Evolutionary conservation across 2,888 invertebrate species (phyloP).

Genomic region (Drosophila phalerata): DNA sequence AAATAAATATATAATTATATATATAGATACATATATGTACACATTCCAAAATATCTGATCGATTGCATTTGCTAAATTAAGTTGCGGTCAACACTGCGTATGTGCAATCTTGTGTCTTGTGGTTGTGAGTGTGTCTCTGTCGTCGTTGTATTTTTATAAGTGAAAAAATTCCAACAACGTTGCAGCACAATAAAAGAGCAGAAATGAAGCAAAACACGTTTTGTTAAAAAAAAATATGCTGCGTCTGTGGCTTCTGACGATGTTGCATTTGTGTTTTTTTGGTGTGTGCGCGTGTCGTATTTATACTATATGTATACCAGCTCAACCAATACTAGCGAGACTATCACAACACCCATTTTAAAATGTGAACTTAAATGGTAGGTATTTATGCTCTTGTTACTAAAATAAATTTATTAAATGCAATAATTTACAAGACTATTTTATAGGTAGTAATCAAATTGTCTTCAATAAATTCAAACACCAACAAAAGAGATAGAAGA

Average conservation of each 20-base stretch:
- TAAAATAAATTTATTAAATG: background rate
- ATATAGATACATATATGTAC: constrained; percentile 2
- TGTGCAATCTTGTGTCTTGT: constrained; percentile 32
- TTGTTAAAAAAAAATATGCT: constrained; percentile 65
- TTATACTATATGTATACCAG: constrained; percentile 44
- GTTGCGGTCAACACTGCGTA: constrained; percentile 44
- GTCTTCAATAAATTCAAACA: background rate
- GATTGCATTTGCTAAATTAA: constrained; percentile 42
- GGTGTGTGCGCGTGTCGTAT: constrained; percentile 61
- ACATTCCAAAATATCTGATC: constrained; percentile 28
- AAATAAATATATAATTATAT: background rate
- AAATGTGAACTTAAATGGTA: constrained; percentile 72
- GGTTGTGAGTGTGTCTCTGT: constrained; percentile 35
- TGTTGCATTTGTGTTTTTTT: constrained; percentile 60
- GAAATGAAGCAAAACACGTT: constrained; percentile 80
- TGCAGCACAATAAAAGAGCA: constrained; percentile 64
- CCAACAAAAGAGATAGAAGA: background rate
- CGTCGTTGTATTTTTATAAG: constrained; percentile 75
- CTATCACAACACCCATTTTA: constrained; percentile 41
- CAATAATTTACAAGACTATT: background rate
- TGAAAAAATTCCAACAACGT: constrained; percentile 80
- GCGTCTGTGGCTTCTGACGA: constrained; percentile 63
- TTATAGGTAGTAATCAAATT: background rate
- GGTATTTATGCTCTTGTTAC: constrained; percentile 37
- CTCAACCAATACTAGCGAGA: constrained; percentile 50